Evolutionary conservation across 1,140 invertebrate genomes (phyloP).

Genomic region (Sycophaga agraensis): DNA sequence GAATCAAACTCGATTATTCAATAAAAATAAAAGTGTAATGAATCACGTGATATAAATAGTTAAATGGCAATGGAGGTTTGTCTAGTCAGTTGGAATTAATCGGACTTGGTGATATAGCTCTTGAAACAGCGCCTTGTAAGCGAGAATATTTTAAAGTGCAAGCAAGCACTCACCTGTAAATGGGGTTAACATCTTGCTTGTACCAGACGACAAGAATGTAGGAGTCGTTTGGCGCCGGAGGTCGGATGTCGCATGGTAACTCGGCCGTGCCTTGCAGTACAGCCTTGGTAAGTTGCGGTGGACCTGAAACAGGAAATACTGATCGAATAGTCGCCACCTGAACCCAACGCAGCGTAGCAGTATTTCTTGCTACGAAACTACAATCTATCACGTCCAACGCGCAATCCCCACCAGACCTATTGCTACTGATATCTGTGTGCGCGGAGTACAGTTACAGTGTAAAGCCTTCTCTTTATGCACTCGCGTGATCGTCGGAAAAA

Average conservation of each 20-base stretch:
- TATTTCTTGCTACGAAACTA: slow-evolving; percentile 32
- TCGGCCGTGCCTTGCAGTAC: slow-evolving; percentile 63
- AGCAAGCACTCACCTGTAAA: slow-evolving; percentile 70
- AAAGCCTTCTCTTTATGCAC: too few species aligned
- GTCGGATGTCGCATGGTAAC: slow-evolving; percentile 66
- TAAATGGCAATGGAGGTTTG: too few species aligned
- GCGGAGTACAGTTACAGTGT: too few species aligned
- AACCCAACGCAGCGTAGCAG: slow-evolving; percentile 17
- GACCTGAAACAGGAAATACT: slow-evolving; percentile 61
- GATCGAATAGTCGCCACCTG: slow-evolving; percentile 38
- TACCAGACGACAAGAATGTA: slow-evolving; percentile 71
- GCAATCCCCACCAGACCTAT: neutral
- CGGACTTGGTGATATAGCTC: too few species aligned
- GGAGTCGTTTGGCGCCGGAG: slow-evolving; percentile 60
- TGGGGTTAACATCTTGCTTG: slow-evolving; percentile 64
- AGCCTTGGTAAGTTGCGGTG: slow-evolving; percentile 60
- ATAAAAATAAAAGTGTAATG: too few species aligned
- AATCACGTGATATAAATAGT: too few species aligned
- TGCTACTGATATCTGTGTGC: too few species aligned
- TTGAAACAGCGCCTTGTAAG: too few species aligned
- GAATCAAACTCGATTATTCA: too few species aligned
- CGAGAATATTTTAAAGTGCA: too few species aligned
- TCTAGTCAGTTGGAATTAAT: too few species aligned
- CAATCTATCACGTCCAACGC: slow-evolving; percentile 21
- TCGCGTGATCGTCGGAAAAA: too few species aligned